These are phyloP conservation scores for Cheirogaleus major DNA, from an alignment of 2,797 vertebrate species.

Conservation along the genomic window DNA sequence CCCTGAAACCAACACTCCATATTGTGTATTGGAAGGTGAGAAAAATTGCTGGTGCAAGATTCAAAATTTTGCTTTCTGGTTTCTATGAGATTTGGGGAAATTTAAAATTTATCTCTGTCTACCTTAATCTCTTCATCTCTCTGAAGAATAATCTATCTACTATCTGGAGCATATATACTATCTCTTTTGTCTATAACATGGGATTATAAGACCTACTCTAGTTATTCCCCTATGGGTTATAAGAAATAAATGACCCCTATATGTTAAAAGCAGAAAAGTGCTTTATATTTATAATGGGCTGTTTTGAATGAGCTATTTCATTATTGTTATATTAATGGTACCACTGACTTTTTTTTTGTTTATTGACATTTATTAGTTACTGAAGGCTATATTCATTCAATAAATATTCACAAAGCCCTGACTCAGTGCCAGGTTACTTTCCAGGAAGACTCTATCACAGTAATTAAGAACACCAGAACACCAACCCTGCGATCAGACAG, in stretches of 20 bases:
- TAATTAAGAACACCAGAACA: not conserved
- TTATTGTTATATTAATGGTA: not conserved
- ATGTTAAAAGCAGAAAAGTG: constrained; percentile 13
- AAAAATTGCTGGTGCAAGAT: not conserved
- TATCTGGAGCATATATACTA: not conserved
- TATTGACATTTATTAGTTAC: not conserved
- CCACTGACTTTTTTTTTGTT: not conserved
- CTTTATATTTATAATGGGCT: not conserved
- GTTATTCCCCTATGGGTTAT: not conserved
- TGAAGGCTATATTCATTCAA: not conserved
- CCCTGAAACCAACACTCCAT: not conserved
- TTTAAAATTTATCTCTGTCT: not conserved
- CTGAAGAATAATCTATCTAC: not conserved
- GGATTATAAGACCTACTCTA: not conserved
- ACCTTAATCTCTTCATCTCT: not conserved
- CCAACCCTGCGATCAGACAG: not conserved
- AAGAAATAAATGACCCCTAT: not conserved
- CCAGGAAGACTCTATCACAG: not conserved
- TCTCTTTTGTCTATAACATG: not conserved
- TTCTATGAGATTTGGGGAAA: not conserved
- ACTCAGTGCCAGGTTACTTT: not conserved
- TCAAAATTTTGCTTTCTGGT: not conserved
- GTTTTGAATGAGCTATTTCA: not conserved
- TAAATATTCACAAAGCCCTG: not conserved
- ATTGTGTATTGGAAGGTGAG: not conserved